Evolutionary conservation across 2,888 invertebrate genomes (phyloP).

Genomic region (Oscheius sp.): DNA sequence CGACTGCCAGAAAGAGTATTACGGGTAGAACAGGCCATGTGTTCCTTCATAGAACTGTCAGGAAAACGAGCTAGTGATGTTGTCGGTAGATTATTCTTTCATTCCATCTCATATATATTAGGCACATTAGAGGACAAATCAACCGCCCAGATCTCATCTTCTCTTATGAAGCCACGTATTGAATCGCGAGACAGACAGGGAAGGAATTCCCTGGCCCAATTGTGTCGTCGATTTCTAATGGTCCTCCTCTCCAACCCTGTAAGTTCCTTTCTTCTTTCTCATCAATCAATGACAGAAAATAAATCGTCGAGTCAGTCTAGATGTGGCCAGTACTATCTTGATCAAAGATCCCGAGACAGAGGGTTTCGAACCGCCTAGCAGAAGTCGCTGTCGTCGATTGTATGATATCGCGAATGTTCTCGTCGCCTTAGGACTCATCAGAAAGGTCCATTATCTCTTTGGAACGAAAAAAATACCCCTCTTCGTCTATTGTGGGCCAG

Average conservation of each 20-base stretch:
- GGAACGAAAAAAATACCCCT: conserved; percentile 71
- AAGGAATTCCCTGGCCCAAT: conserved; percentile 65
- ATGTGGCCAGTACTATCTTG: conserved; percentile 68
- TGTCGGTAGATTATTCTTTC: conserved; percentile 7
- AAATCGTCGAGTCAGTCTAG: conserved; percentile 63
- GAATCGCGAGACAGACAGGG: conserved; percentile 45
- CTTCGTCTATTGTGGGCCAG: conserved; percentile 69
- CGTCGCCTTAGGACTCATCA: conserved; percentile 80
- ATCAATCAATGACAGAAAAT: conserved; percentile 46
- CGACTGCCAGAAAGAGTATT: conserved; percentile 64
- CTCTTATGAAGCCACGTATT: conserved; percentile 33
- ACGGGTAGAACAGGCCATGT: conserved; percentile 69
- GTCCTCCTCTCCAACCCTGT: conserved; percentile 67
- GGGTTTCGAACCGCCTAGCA: conserved; percentile 67
- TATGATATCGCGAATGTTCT: conserved; percentile 84
- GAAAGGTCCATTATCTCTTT: conserved; percentile 75
- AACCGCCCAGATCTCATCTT: background rate
- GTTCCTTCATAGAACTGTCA: conserved; percentile 61
- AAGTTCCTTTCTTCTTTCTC: background rate
- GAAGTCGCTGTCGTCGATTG: conserved; percentile 75
- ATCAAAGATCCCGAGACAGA: conserved; percentile 69
- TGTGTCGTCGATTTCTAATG: conserved; percentile 69
- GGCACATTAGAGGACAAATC: conserved; percentile 1
- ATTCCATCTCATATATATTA: background rate
- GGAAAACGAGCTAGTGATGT: background rate